A percentile compares a stretch with the other conserved stretches of the same genome.
Evolutionary conservation across 2,888 invertebrate genomes (phyloP).

Genomic region (Aspidapion aeneum): DNA sequence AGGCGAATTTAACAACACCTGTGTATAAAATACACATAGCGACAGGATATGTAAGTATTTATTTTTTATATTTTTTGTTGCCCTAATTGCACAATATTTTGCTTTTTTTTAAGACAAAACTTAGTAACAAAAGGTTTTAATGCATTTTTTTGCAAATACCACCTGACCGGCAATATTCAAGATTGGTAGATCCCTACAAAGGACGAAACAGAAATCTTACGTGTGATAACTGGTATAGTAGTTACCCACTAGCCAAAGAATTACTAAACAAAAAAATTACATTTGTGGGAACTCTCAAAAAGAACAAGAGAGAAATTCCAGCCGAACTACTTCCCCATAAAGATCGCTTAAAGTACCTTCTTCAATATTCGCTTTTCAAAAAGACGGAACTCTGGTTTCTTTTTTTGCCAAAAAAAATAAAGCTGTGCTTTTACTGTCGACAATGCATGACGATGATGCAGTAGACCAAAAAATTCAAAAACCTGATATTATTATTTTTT

Average conservation of each 20-base stretch:
- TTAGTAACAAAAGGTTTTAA: too few species aligned
- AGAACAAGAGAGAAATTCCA: too few species aligned
- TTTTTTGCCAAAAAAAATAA: constrained; percentile 20
- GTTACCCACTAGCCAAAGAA: constrained; percentile 24
- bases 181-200: constrained; percentile 18
- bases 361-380: too few species aligned
- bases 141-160: too few species aligned
- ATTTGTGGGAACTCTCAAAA: too few species aligned
- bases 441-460: too few species aligned
- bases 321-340: constrained; percentile 11
- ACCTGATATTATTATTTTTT: too few species aligned
- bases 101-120: too few species aligned
- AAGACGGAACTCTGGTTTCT: constrained; percentile 24
- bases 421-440: constrained; percentile 24
- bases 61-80: neutral
- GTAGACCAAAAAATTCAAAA: too few species aligned
- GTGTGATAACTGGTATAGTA: constrained; percentile 33
- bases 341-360: constrained; percentile 23
- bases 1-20: neutral
- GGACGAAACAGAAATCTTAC: constrained; percentile 25
- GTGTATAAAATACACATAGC: too few species aligned
- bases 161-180: neutral
- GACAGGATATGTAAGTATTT: neutral
- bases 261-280: constrained; percentile 23
- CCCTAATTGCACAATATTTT: too few species aligned